Conservation (phyloP, 2,113 vertebrate species). For the Gopherus evgoodei region DNA sequence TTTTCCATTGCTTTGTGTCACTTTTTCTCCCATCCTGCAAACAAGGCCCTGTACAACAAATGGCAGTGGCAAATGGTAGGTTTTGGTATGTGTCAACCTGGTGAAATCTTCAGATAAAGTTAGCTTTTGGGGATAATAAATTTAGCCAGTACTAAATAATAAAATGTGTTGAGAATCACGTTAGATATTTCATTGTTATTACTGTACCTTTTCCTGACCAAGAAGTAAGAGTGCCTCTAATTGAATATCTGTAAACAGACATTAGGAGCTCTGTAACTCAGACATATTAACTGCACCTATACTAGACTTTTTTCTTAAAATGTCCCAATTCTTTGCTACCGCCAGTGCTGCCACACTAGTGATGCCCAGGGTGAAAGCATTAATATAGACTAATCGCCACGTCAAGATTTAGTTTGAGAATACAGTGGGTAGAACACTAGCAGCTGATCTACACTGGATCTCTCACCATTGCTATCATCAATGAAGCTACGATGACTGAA, state of each 20-base stretch:
- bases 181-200: background rate
- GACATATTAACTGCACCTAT: background rate
- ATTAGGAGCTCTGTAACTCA: background rate
- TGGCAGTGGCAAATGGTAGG: background rate
- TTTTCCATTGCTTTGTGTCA: background rate
- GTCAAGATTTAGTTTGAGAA: background rate
- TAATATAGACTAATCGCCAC: background rate
- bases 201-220: background rate
- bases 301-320: background rate
- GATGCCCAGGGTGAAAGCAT: background rate
- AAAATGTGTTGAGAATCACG: background rate
- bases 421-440: background rate
- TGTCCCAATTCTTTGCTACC: background rate
- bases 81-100: background rate
- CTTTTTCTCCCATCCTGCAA: background rate
- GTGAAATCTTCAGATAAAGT: background rate
- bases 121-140: background rate
- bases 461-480: background rate
- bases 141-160: background rate
- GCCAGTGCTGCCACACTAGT: background rate
- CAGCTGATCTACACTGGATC: background rate
- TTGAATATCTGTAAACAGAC: background rate
- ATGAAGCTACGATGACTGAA: background rate
- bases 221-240: background rate
- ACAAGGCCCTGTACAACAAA: background rate